phyloP scores from a whole-genome alignment of 2,888 invertebrate genomes.

The Formica aserva region DNA sequence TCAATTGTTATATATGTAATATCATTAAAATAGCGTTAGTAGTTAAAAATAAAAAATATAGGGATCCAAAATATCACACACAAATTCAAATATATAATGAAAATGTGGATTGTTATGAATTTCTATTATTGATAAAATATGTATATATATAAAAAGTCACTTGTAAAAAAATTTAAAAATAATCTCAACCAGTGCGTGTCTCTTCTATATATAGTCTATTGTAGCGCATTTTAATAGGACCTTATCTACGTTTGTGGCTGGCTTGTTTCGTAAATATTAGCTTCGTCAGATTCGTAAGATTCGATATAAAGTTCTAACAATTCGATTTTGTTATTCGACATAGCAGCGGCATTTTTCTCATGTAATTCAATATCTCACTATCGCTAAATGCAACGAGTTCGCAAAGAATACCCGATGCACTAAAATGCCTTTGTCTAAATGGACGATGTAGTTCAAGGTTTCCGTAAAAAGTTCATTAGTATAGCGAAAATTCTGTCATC shows the following conservation, averaged over 20 bases:
- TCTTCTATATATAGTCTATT: neutral
- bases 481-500: constrained; percentile 29
- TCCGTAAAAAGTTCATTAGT: constrained; percentile 23
- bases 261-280: constrained; percentile 21
- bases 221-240: constrained; percentile 9
- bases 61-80: neutral
- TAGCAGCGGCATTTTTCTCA: neutral
- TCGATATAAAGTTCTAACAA: neutral
- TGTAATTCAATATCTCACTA: neutral
- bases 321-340: neutral
- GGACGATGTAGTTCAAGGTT: constrained; percentile 1
- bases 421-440: neutral
- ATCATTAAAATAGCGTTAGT: neutral
- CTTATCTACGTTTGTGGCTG: neutral
- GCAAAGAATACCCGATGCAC: neutral
- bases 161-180: constrained; percentile 15
- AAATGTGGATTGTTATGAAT: constrained; percentile 1
- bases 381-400: neutral
- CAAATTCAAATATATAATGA: neutral
- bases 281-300: neutral
- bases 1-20: neutral
- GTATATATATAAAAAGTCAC: neutral
- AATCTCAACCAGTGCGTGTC: constrained; percentile 9
- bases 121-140: neutral
- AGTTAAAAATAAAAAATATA: constrained; percentile 21